These are phyloP conservation scores for Dicranocentrus wangi DNA, from an alignment of 2,888 invertebrate genomes.

Conservation along the genomic window DNA sequence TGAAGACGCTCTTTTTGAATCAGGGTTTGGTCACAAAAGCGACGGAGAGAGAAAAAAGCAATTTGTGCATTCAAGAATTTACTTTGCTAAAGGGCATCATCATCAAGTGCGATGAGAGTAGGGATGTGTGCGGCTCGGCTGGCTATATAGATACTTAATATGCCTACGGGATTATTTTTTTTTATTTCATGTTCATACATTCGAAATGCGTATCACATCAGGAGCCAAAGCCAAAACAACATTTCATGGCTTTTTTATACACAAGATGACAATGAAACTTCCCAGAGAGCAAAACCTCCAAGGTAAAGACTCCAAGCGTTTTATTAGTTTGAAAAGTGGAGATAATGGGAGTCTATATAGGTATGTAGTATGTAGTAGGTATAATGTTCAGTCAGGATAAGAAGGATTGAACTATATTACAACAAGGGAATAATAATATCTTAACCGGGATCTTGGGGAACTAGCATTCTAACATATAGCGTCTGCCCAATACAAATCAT, in stretches of 20 bases:
- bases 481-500: too few species aligned
- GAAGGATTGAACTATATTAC: not conserved
- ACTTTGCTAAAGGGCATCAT: conserved; percentile 42
- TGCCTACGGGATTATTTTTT: too few species aligned
- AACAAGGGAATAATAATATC: too few species aligned
- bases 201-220: conserved; percentile 31
- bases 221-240: conserved; percentile 3
- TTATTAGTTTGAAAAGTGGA: conserved; percentile 15
- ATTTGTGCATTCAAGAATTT: conserved; percentile 37
- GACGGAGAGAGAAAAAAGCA: conserved; percentile 28
- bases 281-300: conserved; percentile 19
- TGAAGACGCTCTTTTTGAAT: conserved; percentile 24
- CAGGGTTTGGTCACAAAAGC: conserved; percentile 47
- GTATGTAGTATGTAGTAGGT: too few species aligned
- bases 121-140: too few species aligned
- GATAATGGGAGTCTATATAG: not conserved
- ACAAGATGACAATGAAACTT: conserved; percentile 33
- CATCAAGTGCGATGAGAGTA: not conserved
- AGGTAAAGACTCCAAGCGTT: conserved; percentile 24
- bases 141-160: too few species aligned
- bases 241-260: not conserved
- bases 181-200: not conserved
- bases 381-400: not conserved
- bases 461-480: not conserved
- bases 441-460: too few species aligned